Evolutionary conservation across 2,113 vertebrate genomes (phyloP), one percentile per base, ranked within the genome.

Genomic region (Hystrix cristata): DNA sequence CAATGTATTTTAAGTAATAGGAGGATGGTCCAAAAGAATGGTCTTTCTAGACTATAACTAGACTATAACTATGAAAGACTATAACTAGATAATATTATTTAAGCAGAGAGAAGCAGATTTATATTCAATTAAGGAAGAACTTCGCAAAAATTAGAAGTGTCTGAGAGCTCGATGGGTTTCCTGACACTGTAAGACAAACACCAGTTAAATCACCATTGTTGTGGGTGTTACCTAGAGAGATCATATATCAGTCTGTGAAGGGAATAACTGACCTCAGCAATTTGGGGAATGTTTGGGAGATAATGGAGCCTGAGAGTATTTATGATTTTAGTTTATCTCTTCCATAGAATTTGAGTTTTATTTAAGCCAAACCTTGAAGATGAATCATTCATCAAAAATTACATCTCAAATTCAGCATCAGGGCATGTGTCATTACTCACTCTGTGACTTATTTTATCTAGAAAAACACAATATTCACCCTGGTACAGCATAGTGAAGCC

Each of bases 321-420:
- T 87, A 59, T 95, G 14, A 27, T 83, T 14, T 76, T 76, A 21
- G 53, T 76, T 76, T 83, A 57, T 64, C 21, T 81, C 25, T 76
- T 87, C 46, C 27, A 51, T 23, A 80, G 85, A 90, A 84, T 92
- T 69, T 53, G 57, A 87, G 15, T 84, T 57, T 83, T 87, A 72
- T 9, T 55, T 78, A 82, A 71, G 14, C 21, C 48, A 87, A 87
- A 87, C 0, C 23, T 87, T 51, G 92, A 27, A 48, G 51, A 80
- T 87, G 57, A 94, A n/a, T 90, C 48, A 53, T 60, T 87, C 51
- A 79, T 87, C 65, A 94, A 92, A 94, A 80, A 55, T 87, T 51
- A 90, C 55, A 64, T 89, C 16, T 92, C 62, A 92, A 38, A 71
- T 82, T 92, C 38, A 94, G 62, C 6, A 74, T 57, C 29, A 46